These are phyloP conservation scores for Anguilla rostrata DNA, from an alignment of 2,113 vertebrate genomes.

Conservation along the genomic window DNA sequence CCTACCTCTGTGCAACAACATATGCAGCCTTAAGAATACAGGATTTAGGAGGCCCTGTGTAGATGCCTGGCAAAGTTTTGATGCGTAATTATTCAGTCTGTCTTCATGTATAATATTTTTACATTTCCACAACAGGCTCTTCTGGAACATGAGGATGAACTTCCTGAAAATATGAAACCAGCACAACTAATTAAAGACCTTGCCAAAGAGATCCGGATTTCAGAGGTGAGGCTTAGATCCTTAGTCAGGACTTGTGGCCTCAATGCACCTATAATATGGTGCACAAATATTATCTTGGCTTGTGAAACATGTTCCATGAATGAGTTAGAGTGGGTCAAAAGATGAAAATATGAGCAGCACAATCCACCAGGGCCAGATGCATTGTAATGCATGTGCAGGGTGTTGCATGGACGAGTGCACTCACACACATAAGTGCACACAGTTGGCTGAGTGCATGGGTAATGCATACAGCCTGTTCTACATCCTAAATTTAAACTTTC, in stretches of 20 bases:
- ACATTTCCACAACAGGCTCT: constrained; percentile 75
- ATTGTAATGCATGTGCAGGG: too few relatives aligned
- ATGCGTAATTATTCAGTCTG: background rate
- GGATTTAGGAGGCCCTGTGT: too few relatives aligned
- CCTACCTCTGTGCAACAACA: background rate
- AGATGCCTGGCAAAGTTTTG: background rate
- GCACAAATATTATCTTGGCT: background rate
- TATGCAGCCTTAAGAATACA: background rate
- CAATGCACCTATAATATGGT: too few relatives aligned
- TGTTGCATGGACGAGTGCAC: too few relatives aligned
- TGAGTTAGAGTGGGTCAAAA: too few relatives aligned
- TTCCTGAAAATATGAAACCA: constrained; percentile 97
- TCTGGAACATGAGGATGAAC: constrained; percentile 94
- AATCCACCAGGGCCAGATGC: too few relatives aligned
- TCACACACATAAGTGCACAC: too few relatives aligned
- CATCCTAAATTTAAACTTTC: background rate
- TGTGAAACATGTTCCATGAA: too few relatives aligned
- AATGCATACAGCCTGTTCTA: background rate
- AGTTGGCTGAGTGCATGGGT: too few relatives aligned
- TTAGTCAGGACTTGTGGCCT: background rate
- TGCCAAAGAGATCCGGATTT: constrained; percentile 96
- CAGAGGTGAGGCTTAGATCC: constrained; percentile 76
- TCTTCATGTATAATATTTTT: background rate
- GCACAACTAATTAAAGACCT: constrained; percentile 98
- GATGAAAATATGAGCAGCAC: too few relatives aligned